phyloP scores from a whole-genome alignment of 2,888 invertebrate genomes.

The Schizotus pectinicornis region DNA sequence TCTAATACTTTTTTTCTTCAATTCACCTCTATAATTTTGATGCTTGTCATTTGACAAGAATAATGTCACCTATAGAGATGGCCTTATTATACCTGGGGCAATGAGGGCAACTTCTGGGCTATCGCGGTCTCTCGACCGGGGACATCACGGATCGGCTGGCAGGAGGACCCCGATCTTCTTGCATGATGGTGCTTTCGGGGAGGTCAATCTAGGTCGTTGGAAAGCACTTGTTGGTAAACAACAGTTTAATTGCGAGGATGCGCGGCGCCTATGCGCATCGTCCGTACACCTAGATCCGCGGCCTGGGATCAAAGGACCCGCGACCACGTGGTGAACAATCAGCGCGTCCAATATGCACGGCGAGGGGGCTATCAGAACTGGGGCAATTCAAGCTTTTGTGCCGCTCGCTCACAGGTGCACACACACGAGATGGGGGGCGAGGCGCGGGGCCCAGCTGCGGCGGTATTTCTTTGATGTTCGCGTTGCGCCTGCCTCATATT shows the following conservation, averaged over 20 bases:
- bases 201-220: conserved; percentile 45
- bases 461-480: conserved; percentile 57
- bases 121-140: background rate
- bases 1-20: too few species aligned
- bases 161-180: background rate
- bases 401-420: conserved; percentile 39
- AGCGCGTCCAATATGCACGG: conserved; percentile 34
- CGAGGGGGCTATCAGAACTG: conserved; percentile 46
- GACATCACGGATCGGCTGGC: background rate
- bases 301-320: conserved; percentile 48
- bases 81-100: too few species aligned
- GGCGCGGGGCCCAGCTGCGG: conserved; percentile 43
- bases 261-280: conserved; percentile 43
- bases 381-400: conserved; percentile 47
- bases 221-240: conserved; percentile 44
- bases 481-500: conserved; percentile 58
- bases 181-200: conserved; percentile 13
- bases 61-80: too few species aligned
- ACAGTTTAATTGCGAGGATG: conserved; percentile 46
- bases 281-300: conserved; percentile 20
- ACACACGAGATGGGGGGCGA: conserved; percentile 13
- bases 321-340: conserved; percentile 48
- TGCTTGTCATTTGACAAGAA: too few species aligned
- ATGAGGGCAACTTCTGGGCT: too few species aligned
- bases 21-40: too few species aligned